A percentile compares a stretch with the other conserved stretches of the same genome.
These are phyloP conservation scores for Tangara arthus DNA, from an alignment of 2,797 vertebrate genomes.

Conservation along the genomic window DNA sequence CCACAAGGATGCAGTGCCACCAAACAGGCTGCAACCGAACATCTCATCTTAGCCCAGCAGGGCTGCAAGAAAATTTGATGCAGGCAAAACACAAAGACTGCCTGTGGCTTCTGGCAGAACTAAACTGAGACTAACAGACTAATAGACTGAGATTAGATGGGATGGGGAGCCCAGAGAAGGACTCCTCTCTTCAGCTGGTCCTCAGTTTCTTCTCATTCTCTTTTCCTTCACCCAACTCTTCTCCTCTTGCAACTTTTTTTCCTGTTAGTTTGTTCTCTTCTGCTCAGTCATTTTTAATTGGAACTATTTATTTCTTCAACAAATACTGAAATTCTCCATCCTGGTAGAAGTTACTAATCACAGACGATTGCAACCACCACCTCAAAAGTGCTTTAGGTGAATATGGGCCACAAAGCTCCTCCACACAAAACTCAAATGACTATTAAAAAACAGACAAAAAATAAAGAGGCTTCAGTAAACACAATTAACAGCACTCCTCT, in stretches of 20 bases:
- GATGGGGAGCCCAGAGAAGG: not conserved
- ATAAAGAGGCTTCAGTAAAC: not conserved
- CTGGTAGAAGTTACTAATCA: not conserved
- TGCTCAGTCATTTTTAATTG: not conserved
- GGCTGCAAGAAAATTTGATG: not conserved
- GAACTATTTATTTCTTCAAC: not conserved
- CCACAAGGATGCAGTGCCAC: not conserved
- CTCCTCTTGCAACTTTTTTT: not conserved
- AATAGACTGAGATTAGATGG: not conserved
- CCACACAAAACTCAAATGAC: not conserved
- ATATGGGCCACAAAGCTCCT: not conserved
- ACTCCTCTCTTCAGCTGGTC: not conserved
- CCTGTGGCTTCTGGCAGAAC: not conserved
- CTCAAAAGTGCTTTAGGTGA: not conserved
- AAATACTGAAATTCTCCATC: not conserved
- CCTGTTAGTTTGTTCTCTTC: not conserved
- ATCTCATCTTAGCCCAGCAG: not conserved
- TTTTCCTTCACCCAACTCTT: not conserved
- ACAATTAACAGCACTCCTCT: not conserved
- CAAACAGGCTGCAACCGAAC: not conserved
- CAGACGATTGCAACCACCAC: not conserved
- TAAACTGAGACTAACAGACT: not conserved
- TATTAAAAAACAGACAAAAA: not conserved
- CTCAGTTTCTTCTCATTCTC: not conserved
- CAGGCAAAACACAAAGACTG: not conserved